phyloP scores from a whole-genome alignment of 2,113 vertebrate genomes.

The Thunnus maccoyii region DNA sequence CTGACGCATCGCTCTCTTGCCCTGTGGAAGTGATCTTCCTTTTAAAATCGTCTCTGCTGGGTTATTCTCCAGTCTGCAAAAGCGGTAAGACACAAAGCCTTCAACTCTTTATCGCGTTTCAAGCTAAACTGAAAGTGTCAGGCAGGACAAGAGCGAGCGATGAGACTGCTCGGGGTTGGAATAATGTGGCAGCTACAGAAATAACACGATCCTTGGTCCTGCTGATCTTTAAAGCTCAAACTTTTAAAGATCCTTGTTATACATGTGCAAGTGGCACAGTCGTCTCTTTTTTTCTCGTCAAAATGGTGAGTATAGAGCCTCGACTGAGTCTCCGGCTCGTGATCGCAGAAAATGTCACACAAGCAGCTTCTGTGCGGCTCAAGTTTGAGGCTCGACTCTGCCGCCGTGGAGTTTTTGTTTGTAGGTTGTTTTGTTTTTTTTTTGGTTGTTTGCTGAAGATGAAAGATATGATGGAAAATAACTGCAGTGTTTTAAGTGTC shows the following conservation, averaged over 20 bases:
- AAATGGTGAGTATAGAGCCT: neutral
- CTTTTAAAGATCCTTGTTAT: slow-evolving; percentile 7
- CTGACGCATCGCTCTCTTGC: slow-evolving; percentile 70
- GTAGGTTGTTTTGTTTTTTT: too few relatives aligned
- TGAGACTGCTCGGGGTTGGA: slow-evolving; percentile 22
- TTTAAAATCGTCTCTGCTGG: neutral
- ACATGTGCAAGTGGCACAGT: slow-evolving; percentile 40
- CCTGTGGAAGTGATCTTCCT: slow-evolving; percentile 48
- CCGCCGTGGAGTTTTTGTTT: neutral
- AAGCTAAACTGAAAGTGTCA: slow-evolving; percentile 71
- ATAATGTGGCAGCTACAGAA: slow-evolving; percentile 19
- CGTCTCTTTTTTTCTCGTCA: slow-evolving; percentile 1
- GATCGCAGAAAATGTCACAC: slow-evolving; percentile 54
- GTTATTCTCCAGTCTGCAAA: slow-evolving; percentile 1
- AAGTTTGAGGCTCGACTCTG: slow-evolving; percentile 32
- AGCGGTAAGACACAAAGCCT: slow-evolving; percentile 46
- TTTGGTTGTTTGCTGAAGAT: neutral
- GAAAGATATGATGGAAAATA: neutral
- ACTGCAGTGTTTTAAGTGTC: neutral
- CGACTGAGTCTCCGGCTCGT: slow-evolving; percentile 27
- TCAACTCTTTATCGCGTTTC: slow-evolving; percentile 47
- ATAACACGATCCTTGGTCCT: neutral
- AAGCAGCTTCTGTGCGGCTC: slow-evolving; percentile 30
- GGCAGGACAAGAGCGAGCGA: slow-evolving; percentile 50
- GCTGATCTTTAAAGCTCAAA: neutral